phyloP scores from a whole-genome alignment of 2,797 vertebrate genomes.

The Denticeps clupeoides region DNA sequence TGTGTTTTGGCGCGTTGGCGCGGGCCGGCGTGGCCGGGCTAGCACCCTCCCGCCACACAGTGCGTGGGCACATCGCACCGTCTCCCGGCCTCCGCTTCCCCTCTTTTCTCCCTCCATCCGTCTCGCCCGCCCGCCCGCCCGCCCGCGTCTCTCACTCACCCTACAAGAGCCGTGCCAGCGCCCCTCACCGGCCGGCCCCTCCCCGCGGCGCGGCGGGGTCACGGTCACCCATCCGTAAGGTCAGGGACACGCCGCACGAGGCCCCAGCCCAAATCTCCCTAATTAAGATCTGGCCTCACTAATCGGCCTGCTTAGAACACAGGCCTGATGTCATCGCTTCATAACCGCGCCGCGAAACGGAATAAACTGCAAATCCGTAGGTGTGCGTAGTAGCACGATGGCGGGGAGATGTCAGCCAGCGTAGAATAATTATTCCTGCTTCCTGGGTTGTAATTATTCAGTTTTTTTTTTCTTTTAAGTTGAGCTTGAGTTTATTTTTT shows the following conservation, averaged over 20 bases:
- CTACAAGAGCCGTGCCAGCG: conserved; percentile 4
- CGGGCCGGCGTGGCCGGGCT: conserved; percentile 19
- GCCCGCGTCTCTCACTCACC: conserved; percentile 1
- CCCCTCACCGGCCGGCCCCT: conserved; percentile 2
- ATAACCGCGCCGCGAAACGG: too few species aligned
- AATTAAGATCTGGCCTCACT: conserved; percentile 10
- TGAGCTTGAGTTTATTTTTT: too few species aligned
- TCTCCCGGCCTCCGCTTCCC: conserved; percentile 12
- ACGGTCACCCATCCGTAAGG: conserved; percentile 31
- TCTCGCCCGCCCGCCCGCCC: not conserved
- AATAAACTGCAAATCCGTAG: too few species aligned
- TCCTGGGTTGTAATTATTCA: too few species aligned
- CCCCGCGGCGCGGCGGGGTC: conserved; percentile 24
- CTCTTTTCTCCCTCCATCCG: conserved; percentile 20
- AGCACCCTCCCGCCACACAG: conserved; percentile 20
- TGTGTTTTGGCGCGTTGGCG: conserved; percentile 18
- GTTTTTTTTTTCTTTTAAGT: too few species aligned
- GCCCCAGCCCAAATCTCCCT: conserved; percentile 14
- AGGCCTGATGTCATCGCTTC: not conserved
- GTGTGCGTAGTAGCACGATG: too few species aligned
- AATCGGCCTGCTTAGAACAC: not conserved
- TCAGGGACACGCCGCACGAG: conserved; percentile 48
- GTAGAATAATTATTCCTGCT: too few species aligned
- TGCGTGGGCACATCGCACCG: conserved; percentile 14
- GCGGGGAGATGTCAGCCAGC: too few species aligned